Conservation (phyloP, 2,888 invertebrate genomes). For the Eupithecia inturbata region DNA sequence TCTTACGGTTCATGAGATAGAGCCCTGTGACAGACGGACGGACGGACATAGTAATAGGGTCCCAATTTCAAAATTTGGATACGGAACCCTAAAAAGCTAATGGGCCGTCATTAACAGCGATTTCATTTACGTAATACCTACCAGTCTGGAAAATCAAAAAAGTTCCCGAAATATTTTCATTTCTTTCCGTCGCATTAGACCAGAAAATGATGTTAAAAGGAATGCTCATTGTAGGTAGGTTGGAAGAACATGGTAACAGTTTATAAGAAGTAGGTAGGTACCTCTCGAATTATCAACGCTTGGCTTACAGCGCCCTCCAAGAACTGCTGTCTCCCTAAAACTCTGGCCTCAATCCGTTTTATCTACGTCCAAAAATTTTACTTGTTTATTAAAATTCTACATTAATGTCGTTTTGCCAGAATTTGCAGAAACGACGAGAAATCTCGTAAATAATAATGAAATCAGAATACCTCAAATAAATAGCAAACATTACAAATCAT, state of each 20-base stretch:
- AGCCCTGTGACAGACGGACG: no score
- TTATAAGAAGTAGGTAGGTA: not conserved
- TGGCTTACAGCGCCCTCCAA: not conserved
- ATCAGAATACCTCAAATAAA: not conserved
- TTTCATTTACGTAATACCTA: not conserved
- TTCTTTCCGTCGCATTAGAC: conserved; percentile 3
- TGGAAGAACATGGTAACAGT: not conserved
- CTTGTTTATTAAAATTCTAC: not conserved
- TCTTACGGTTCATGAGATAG: no score
- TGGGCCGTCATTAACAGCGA: not conserved
- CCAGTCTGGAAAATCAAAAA: not conserved
- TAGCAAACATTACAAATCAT: not conserved
- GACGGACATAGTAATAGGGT: no score
- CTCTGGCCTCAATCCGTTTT: not conserved
- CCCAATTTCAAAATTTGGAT: no score
- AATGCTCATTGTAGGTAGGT: not conserved
- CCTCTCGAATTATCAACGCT: not conserved
- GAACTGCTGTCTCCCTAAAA: not conserved
- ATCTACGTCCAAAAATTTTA: not conserved
- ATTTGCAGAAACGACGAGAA: not conserved
- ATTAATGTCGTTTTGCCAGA: not conserved
- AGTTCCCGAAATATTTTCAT: not conserved
- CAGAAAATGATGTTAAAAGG: not conserved
- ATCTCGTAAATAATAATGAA: not conserved
- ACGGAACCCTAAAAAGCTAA: no score